Evolutionary conservation across 2,888 invertebrate genomes (phyloP), one percentile per base, ranked within the genome.

Genomic region (Pterobdella sp.): DNA sequence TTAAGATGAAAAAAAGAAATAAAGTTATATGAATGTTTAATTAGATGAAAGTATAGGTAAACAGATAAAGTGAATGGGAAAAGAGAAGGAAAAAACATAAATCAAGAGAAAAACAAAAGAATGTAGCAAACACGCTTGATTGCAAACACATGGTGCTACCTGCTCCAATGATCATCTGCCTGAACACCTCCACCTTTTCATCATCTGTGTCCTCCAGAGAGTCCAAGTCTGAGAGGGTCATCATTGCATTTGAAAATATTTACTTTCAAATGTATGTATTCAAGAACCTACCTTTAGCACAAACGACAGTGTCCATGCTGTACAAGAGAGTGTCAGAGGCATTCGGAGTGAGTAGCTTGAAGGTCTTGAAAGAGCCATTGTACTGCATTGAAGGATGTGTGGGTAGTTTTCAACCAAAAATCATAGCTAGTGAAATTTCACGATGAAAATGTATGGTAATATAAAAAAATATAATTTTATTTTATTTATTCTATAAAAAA

Each of bases 221-320:
- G 3, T 56, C 60, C n/a, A 56, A 26, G 10, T 22, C 60, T 56
- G 60, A 26, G 60, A 56, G 18, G 4, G n/a, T 4, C 3, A 22
- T 56, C 3, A 56, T n/a, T 22, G 4, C 26, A 26, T 56, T 42
- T 42, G 49, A 42, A 14, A 22, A 42, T 42, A 7, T 14, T 22
- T 26, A 14, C 10, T 26, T 63, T 14, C 63, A 7, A 63, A n/a
- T 26, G 63, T 63, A 14, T 14, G 7, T 63, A 14, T 26, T n/a
- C n/a, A 69, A 2, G 2, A 35, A 3, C n/a, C 22, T 29, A 71
- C 71, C 71, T 71, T 52, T 56, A 35, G 56, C 29, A n/a, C 71
- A 71, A 36, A 71, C 60, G 1, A 71, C 36, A n/a, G 60, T 31
- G 34, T 63, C 63, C n/a, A 26, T 10, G 63, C 52, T 71, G 37